Base-by-base conservation (phyloP, 2,113 vertebrate species). In the Saimiri boliviensis region DNA sequence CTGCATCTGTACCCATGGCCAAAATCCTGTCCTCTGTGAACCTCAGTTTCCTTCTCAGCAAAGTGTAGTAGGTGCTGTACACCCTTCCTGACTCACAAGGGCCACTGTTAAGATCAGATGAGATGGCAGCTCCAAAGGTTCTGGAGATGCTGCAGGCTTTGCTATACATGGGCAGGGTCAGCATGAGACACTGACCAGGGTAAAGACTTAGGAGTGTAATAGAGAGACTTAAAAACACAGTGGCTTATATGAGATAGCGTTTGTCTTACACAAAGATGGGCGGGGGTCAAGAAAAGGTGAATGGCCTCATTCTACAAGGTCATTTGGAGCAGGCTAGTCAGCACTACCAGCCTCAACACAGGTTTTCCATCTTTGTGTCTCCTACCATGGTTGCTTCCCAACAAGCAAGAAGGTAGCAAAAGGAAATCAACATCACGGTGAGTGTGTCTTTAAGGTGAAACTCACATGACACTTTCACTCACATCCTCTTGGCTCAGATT, bases 161-260 rank as follows among this genome's bases (percentile, higher is more conserved):
- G 2, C 45, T 1, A 10, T 35, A 1, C 14, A 0, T 3, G 40
- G 19, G 35, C 37, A 8, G 37, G 23, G 23, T 6, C 8, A 52
- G 13, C 10, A 3, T 1, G 1, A 21, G 32, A 20, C 12, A 32
- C 3, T 42, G 10, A 47, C 52, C 73, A 49, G 35, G 19, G 2
- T 20, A 30, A 16, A 74, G 35, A 70, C 25, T 37, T 25, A 30
- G 13, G 13, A 30, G 2, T 35, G 10, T n/a, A 32, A 89, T 66
- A 35, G 35, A 42, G 80, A 71, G 2, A 71, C 56, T 68, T 23
- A 5, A 32, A 73, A 80, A 21, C 0, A 3, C 10, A 6, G 21
- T 0, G 25, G 16, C 40, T 89, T 76, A 7, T 19, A 32, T 19
- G n/a, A 63, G 17, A 49, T 14, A 1, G 1, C 0, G 4, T 13